Base-by-base conservation (phyloP, 2,888 invertebrate genomes). In the Dicyrtoma fusca region DNA sequence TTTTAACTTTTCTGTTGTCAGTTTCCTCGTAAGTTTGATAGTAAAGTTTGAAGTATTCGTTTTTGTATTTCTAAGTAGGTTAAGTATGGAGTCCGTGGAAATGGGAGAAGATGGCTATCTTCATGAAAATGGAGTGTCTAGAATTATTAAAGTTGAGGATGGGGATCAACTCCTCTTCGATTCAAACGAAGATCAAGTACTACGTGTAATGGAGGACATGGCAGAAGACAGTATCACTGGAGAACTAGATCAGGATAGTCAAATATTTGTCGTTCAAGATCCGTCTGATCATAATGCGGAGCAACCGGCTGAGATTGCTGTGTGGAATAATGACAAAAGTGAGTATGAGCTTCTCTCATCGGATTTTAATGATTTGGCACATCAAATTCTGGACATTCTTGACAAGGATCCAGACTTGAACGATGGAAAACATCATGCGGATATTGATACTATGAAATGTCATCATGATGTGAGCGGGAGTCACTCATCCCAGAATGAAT, bases 311-410 rank as follows among this genome's bases (percentile, higher is more conserved):
- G 68, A 68, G 10, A 55, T 68, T 11, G 68, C 68, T 4, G 68
- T 68, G 19, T 68, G 68, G 68, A 68, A 68, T 42, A 25, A n/a
- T 19, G 55, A 68, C 2, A 68, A 26, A 19, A 55, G 68, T 11
- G 26, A 68, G 14, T 68, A 68, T 55, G 68, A 68, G 51, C 49
- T 68, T n/a, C 26, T 68, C 14, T 34, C 53, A 25, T 55, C 68
- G 1, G 55, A 68, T 21, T 25, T 55, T n/a, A 26, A 51, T 25
- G 65, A 65, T 21, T 55, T 55, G 11, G 55, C 26, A 1, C 23
- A 51, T 17, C 68, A 68, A n/a, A 68, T 68, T 3, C 21, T 68
- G 25, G 68, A 68, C 13, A 68, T 68, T 10, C 17, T 68, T 17
- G 68, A 68, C 17, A 44, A 34, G 13, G 17, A 65, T 25, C 21